These are phyloP conservation scores for Oceanodroma leucorhoa DNA, from an alignment of 2,797 vertebrate species.

Conservation along the genomic window DNA sequence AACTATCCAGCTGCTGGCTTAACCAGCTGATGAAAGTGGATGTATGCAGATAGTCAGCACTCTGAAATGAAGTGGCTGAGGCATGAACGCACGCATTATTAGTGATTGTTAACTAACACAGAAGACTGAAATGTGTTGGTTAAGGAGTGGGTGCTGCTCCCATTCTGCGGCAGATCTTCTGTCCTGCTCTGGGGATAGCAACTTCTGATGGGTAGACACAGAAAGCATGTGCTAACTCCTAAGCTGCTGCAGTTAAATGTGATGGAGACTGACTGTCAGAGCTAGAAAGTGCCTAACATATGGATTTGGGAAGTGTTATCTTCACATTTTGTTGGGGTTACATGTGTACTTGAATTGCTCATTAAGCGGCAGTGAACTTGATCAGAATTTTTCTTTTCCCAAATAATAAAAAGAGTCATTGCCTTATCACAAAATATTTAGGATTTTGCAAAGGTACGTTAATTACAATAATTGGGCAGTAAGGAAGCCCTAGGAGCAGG, in stretches of 20 bases:
- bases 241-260: background rate
- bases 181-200: background rate
- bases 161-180: background rate
- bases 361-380: background rate
- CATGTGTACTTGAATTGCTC: background rate
- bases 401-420: background rate
- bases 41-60: background rate
- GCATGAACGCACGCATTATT: background rate
- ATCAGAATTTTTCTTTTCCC: background rate
- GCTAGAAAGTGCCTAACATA: background rate
- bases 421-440: background rate
- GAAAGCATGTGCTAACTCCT: background rate
- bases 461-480: slow-evolving; percentile 16
- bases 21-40: background rate
- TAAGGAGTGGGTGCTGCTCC: background rate
- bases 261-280: slow-evolving; percentile 39
- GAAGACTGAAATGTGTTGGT: background rate
- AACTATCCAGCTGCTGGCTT: background rate
- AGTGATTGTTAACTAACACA: background rate
- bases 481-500: slow-evolving; percentile 13
- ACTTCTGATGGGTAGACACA: background rate
- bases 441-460: slow-evolving; percentile 6
- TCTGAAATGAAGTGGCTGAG: background rate
- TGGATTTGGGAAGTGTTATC: slow-evolving; percentile 22
- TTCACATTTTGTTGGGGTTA: background rate